Conservation (phyloP, 2,888 invertebrate species). For the Colostygia pectinataria region DNA sequence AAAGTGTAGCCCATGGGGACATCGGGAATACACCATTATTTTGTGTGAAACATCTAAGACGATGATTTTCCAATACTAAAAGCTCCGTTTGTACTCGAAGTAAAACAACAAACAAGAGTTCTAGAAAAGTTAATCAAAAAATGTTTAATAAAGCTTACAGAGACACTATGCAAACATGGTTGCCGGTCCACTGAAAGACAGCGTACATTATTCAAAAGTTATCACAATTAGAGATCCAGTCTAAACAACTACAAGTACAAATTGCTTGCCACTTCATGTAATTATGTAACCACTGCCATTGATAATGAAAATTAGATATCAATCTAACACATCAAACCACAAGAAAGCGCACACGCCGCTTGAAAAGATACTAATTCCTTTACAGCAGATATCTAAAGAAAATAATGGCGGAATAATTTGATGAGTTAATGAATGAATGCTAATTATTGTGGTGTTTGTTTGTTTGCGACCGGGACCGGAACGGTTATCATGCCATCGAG, state of each 20-base stretch:
- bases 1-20: no score
- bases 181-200: constrained; percentile 9
- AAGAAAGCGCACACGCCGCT: constrained; percentile 31
- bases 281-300: constrained; percentile 23
- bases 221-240: constrained; percentile 28
- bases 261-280: constrained; percentile 30
- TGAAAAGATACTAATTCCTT: constrained; percentile 36
- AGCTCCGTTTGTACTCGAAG: background rate
- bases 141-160: background rate
- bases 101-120: background rate
- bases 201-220: constrained; percentile 22
- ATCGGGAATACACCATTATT: no score
- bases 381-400: constrained; percentile 32
- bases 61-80: no score
- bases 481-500: constrained; percentile 36
- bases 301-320: constrained; percentile 35
- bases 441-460: constrained; percentile 37
- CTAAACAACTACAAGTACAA: constrained; percentile 26
- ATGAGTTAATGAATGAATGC: constrained; percentile 40
- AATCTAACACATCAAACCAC: constrained; percentile 35
- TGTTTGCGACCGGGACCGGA: constrained; percentile 36
- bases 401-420: constrained; percentile 39
- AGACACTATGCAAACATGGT: constrained; percentile 4
- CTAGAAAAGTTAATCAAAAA: constrained; percentile 7
- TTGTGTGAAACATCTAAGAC: no score